Evolutionary conservation across 2,888 invertebrate species (phyloP).

Genomic region (Ctenicera cuprea): DNA sequence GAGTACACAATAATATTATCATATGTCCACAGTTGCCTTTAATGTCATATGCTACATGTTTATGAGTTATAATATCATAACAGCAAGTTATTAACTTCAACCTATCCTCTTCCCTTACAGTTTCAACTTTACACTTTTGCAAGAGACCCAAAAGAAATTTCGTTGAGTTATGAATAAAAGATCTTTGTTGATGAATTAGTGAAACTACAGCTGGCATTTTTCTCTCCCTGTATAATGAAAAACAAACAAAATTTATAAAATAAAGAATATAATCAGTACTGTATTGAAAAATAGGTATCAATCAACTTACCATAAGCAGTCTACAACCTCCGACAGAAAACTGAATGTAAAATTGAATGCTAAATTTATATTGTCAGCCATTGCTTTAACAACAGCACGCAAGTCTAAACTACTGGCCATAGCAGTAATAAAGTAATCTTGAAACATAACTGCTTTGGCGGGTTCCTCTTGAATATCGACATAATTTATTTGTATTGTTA

Average conservation of each 20-base stretch:
- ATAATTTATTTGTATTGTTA: background rate
- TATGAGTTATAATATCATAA: slow-evolving; percentile 66
- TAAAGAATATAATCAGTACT: too few species aligned
- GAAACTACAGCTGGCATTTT: background rate
- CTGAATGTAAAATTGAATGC: slow-evolving; percentile 51
- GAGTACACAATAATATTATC: slow-evolving; percentile 34
- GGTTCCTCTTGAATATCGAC: background rate
- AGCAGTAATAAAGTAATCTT: slow-evolving; percentile 31
- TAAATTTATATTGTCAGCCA: slow-evolving; percentile 49
- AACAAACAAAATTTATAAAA: too few species aligned
- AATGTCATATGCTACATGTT: slow-evolving; percentile 79
- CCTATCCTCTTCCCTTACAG: slow-evolving; percentile 45
- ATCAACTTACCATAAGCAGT: slow-evolving; percentile 54
- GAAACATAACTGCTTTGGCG: background rate
- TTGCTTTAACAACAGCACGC: slow-evolving; percentile 54
- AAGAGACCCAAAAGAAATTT: slow-evolving; percentile 69
- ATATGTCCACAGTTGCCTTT: slow-evolving; percentile 76
- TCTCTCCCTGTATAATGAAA: slow-evolving; percentile 15
- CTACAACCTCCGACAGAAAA: slow-evolving; percentile 48
- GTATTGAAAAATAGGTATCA: too few species aligned
- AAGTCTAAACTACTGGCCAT: slow-evolving; percentile 57
- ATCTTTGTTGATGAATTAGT: slow-evolving; percentile 62
- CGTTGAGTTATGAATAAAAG: slow-evolving; percentile 71
- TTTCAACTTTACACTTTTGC: slow-evolving; percentile 66
- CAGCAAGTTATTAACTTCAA: slow-evolving; percentile 53